Base-by-base conservation (phyloP, 2,888 invertebrate species). In the Orchesellides sinensis region DNA sequence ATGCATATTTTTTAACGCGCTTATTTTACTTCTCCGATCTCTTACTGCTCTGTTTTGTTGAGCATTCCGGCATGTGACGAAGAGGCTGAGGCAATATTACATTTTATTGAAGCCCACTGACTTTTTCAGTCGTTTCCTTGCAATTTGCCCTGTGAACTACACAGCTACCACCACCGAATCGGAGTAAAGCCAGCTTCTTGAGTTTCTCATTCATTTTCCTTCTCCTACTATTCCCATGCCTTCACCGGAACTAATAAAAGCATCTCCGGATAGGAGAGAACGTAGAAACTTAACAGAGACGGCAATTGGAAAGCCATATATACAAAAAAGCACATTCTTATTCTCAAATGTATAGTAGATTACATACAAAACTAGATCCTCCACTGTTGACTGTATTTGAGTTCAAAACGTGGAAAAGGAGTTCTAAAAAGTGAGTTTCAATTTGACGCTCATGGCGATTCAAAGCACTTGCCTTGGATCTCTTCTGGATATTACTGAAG, bases 381-480 rank as follows among this genome's bases (percentile, higher is more conserved):
- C 47, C 47, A 47, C n/a, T n/a, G n/a, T n/a, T n/a, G n/a, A n/a
- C n/a, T n/a, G n/a, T 35, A n/a, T 47, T 47, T 47, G 47, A 47
- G 47, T 47, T 47, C 6, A 17, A 47, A 47, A 47, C 47, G 12
- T 52, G 56, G 8, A 56, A 10, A 27, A 27, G 27, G 14, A 27
- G 23, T 25, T 27, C 27, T 10, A 5, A 27, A 66, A 40, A 61
- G 27, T 21, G 73, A 49, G 74, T 25, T 74, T 66, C 56, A 54
- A 65, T 66, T 66, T 66, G 56, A 61, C 66, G 75, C 66, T 75
- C 29, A 66, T 75, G 65, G 66, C 66, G 54, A 54, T 54, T 69
- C 56, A 49, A 47, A 63, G 27, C 54, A 66, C 40, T 73, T 61
- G 21, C 61, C 56, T 54, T 19, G 32, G 52, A 52, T 21, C 19